These are phyloP conservation scores for Drosophila villosipedis DNA, from an alignment of 2,888 invertebrate species.

Conservation along the genomic window DNA sequence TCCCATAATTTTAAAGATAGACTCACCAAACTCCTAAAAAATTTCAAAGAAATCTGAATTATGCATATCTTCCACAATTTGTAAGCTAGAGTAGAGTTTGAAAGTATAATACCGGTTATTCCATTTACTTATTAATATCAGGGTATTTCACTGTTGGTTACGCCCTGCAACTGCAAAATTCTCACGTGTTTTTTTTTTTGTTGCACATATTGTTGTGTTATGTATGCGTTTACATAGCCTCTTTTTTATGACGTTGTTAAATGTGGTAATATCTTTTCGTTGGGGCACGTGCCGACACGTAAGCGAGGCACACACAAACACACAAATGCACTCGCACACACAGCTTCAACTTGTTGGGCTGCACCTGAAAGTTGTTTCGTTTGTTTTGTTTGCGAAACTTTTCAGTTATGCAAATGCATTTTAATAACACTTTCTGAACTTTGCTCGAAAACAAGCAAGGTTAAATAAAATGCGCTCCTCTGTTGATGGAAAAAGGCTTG, in stretches of 20 bases:
- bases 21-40: too few relatives aligned
- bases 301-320: constrained; percentile 20
- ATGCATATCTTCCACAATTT: not conserved
- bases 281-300: constrained; percentile 68
- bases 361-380: constrained; percentile 47
- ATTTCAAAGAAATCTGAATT: not conserved
- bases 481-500: constrained; percentile 22
- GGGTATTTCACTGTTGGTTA: not conserved
- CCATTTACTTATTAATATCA: not conserved
- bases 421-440: constrained; percentile 57
- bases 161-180: not conserved
- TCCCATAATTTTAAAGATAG: not conserved
- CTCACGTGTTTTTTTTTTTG: constrained; percentile 27
- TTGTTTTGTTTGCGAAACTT: constrained; percentile 53
- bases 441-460: constrained; percentile 24
- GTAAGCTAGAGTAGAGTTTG: not conserved
- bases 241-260: constrained; percentile 58
- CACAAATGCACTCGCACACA: constrained; percentile 4
- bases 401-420: constrained; percentile 67
- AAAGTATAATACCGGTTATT: not conserved
- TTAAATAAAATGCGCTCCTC: constrained; percentile 46
- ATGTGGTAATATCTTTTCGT: constrained; percentile 61
- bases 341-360: constrained; percentile 33
- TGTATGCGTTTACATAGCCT: constrained; percentile 32
- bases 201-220: constrained; percentile 38